Base-by-base conservation (phyloP, 2,888 invertebrate genomes). In the Cheilosia vernalis region DNA sequence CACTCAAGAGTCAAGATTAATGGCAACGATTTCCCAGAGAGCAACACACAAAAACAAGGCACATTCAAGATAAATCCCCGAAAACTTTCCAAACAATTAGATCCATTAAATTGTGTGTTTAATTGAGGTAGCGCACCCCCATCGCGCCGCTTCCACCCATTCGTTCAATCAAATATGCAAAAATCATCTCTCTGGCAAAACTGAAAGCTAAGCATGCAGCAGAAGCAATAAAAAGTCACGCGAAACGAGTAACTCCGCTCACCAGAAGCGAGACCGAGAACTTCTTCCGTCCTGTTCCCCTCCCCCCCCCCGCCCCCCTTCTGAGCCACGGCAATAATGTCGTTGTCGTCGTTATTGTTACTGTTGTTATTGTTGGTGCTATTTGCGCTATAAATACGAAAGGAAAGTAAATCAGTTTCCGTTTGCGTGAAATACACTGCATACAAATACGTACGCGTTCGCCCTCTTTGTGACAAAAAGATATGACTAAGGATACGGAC, bases 81-180 rank as follows among this genome's bases (percentile, higher is more conserved):
- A 61, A 81, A 85, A 85, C 44, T 85, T 85, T 76, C 76, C 85
- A 81, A 85, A 81, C 85, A 85, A 85, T 85, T 85, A 85, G 80
- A 81, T 13, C 81, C 81, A 81, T 80, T 85, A 85, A 85, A 85
- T 72, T 81, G 85, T 40, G 81, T 84, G 80, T 74, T 84, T 80
- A 84, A 84, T 84, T 70, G 69, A 76, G 63, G 58, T 53, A 53
- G 21, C 37, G 15, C 6, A 30, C 17, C 15, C 67, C 33, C 24
- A 24, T 24, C 0, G 13, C 51, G 13, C 74, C 44, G 6, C 24
- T 7, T 7, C 27, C 27, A n/a, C 60, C 33, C n/a, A n/a, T 47
- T 55, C 56, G 15, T 24, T 17, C 69, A 73, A 63, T 73, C 61
- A 73, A 73, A 61, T 73, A 73, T 73, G 72, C 53, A 61, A 73